These are phyloP conservation scores for Anolis apletophallus DNA, from an alignment of 2,797 vertebrate species.

Conservation along the genomic window DNA sequence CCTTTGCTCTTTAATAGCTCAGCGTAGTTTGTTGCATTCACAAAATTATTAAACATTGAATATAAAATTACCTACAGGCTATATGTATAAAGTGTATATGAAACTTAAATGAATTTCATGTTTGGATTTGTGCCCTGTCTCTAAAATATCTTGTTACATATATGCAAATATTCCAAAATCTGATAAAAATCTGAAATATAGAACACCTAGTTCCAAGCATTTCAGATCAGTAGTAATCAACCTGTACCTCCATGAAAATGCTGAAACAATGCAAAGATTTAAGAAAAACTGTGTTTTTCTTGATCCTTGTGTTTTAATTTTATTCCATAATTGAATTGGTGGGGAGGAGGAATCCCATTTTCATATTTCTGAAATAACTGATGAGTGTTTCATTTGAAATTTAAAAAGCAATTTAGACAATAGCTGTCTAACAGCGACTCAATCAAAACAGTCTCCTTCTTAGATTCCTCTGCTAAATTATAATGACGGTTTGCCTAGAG, in stretches of 20 bases:
- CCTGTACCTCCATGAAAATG: not conserved
- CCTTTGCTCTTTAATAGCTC: too few species aligned
- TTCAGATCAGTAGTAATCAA: too few species aligned
- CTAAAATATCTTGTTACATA: too few species aligned
- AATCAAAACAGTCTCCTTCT: not conserved
- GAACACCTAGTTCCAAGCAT: too few species aligned
- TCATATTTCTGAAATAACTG: not conserved
- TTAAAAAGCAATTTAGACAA: conserved; percentile 1
- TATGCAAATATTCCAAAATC: too few species aligned
- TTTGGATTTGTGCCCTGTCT: too few species aligned
- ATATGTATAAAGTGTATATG: too few species aligned
- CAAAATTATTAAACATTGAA: too few species aligned
- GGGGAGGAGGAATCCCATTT: not conserved
- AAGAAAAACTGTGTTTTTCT: not conserved
- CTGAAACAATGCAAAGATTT: not conserved
- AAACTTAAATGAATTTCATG: too few species aligned
- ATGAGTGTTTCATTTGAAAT: not conserved
- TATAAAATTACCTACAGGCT: too few species aligned
- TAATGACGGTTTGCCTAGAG: not conserved
- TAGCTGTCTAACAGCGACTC: not conserved
- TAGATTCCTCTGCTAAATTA: conserved; percentile 11
- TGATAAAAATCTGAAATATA: too few species aligned
- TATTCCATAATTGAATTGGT: accelerated
- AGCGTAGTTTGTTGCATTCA: too few species aligned
- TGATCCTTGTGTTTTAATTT: not conserved